phyloP scores from a whole-genome alignment of 2,888 invertebrate species.

The Cephus nigrinus region DNA sequence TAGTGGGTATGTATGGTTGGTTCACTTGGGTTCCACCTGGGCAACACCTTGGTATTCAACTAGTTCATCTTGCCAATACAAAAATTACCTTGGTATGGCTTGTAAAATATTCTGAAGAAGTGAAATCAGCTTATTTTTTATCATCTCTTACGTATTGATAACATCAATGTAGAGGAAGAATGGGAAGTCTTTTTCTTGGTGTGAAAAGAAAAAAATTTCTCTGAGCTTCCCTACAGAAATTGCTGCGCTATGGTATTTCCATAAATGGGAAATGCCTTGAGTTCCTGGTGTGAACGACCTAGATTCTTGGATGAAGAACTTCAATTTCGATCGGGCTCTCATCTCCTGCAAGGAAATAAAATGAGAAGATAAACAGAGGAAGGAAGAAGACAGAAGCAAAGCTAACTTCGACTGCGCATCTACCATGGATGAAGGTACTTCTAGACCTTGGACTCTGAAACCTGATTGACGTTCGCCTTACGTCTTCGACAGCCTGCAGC shows the following conservation, averaged over 20 bases:
- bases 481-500: background rate
- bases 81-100: background rate
- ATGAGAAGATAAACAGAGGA: too few relatives aligned
- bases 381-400: background rate
- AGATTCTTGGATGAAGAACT: background rate
- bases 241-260: background rate
- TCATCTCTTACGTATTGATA: background rate
- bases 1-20: background rate
- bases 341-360: background rate
- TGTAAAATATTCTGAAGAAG: background rate
- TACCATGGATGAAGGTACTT: background rate
- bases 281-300: background rate
- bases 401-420: background rate
- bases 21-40: background rate
- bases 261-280: background rate
- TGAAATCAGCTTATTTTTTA: too few relatives aligned
- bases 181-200: background rate
- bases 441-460: background rate
- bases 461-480: background rate
- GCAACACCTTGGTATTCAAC: background rate
- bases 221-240: background rate
- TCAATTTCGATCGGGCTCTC: background rate
- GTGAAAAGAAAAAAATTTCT: background rate
- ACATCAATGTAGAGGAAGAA: background rate
- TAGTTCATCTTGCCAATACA: background rate